Evolutionary conservation across 2,888 invertebrate genomes (phyloP), one percentile per base, ranked within the genome.

Genomic region (Parascotia fuliginaria): DNA sequence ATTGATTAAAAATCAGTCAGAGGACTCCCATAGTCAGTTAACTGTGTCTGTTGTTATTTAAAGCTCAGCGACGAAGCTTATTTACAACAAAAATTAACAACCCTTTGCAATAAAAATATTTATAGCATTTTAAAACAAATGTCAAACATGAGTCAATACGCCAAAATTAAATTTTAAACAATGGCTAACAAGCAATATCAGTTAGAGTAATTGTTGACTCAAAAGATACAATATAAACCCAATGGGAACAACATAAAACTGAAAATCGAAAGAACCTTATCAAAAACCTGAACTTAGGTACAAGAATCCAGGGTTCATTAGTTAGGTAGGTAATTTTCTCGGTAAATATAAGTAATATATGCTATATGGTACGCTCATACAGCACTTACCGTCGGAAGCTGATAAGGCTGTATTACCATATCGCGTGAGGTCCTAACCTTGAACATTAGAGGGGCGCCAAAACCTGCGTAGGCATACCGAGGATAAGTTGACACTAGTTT

Each of bases 361-460:
- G 53, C 48, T 57, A 58, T n/a, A n/a, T 49, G 60, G 52, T 54
- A 34, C 48, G 19, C 46, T 54, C 49, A 45, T 61, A 65, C 40
- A 59, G 50, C 51, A 59, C 45, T 63, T 70, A 72, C 67, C 72
- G 65, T 41, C 75, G 81, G 79, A 80, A 78, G 62, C 54, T 76
- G 79, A 81, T 79, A 80, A 65, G 69, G 55, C 58, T 52, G 59
- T 77, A 86, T 87, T 85, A 83, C 75, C 83, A 80, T 84, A 88
- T 89, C 81, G 88, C 88, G 87, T 89, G 88, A 51, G 42, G 27
- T 39, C 37, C 33, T 58, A 69, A 63, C 85, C 85, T 83, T 85
- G 79, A 55, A 56, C 43, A 43, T 62, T 78, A 71, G 77, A 75
- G 66, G 76, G 69, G 45, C 62, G 81, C 83, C 81, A 81, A 78